Evolutionary conservation across 2,113 vertebrate genomes (phyloP).

Genomic region (Pachypanchax playfairii): DNA sequence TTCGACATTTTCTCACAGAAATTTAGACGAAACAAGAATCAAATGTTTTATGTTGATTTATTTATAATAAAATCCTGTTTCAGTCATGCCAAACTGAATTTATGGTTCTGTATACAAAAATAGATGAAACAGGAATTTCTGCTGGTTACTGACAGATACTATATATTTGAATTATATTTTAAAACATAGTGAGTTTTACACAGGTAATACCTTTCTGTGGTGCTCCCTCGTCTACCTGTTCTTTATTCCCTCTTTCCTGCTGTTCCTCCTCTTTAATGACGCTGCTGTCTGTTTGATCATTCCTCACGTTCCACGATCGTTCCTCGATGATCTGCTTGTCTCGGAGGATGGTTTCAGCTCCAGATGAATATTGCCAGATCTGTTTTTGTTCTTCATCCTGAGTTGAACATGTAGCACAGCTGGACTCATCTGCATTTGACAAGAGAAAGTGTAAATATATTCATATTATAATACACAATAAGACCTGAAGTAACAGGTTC

Average conservation of each 20-base stretch:
- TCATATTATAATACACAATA: slow-evolving; percentile 28
- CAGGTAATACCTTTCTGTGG: slow-evolving; percentile 47
- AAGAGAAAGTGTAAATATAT: slow-evolving; percentile 35
- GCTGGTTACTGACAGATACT: no score
- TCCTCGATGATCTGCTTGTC: background rate
- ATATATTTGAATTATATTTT: no score
- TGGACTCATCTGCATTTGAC: slow-evolving; percentile 35
- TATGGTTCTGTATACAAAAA: no score
- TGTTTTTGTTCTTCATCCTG: slow-evolving; percentile 1
- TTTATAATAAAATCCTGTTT: background rate
- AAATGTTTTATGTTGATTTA: background rate
- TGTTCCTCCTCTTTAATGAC: background rate
- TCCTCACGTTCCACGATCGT: no score
- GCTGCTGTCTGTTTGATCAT: background rate
- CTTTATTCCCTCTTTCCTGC: slow-evolving; percentile 3
- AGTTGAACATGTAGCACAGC: slow-evolving; percentile 35
- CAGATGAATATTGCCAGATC: background rate
- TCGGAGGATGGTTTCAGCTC: background rate
- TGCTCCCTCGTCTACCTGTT: no score
- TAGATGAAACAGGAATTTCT: no score
- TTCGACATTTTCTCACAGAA: background rate
- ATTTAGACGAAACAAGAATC: background rate
- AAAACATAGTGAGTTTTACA: no score
- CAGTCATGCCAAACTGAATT: no score
- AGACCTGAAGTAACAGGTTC: background rate